Conservation (phyloP, 2,113 vertebrate genomes). For the Corythaeola cristata region DNA sequence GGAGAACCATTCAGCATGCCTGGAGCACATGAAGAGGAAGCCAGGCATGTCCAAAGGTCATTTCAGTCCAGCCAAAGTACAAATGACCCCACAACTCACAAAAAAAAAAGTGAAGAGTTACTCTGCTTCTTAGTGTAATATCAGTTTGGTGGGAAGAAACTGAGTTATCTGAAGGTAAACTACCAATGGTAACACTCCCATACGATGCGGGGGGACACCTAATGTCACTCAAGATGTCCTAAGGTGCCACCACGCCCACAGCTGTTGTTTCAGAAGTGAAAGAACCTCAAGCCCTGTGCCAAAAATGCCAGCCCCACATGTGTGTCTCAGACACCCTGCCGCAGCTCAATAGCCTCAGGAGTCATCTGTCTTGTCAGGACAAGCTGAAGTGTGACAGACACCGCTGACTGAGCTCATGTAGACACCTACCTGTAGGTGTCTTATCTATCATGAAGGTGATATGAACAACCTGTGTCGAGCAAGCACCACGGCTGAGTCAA, state of each 20-base stretch:
- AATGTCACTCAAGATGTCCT: neutral
- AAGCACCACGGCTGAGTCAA: neutral
- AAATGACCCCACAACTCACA: neutral
- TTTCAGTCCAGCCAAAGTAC: neutral
- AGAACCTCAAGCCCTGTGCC: neutral
- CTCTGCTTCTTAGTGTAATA: fast-evolving
- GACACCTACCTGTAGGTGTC: neutral
- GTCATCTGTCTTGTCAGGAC: neutral
- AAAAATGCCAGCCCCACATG: neutral
- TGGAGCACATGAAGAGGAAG: neutral
- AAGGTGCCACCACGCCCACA: neutral
- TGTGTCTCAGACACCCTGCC: neutral
- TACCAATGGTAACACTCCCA: neutral
- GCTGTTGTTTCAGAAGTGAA: neutral
- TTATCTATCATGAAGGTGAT: neutral
- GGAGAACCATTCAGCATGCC: neutral
- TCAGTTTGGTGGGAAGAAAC: neutral
- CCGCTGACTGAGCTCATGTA: neutral
- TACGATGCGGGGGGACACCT: fast-evolving
- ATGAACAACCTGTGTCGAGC: neutral
- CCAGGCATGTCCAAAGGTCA: neutral
- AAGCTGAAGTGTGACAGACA: neutral
- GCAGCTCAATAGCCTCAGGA: neutral
- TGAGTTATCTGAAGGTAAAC: neutral
- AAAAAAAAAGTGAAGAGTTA: neutral